Evolutionary conservation across 2,797 vertebrate species (phyloP), one percentile per base, ranked within the genome.

Genomic region (Natrix natrix): DNA sequence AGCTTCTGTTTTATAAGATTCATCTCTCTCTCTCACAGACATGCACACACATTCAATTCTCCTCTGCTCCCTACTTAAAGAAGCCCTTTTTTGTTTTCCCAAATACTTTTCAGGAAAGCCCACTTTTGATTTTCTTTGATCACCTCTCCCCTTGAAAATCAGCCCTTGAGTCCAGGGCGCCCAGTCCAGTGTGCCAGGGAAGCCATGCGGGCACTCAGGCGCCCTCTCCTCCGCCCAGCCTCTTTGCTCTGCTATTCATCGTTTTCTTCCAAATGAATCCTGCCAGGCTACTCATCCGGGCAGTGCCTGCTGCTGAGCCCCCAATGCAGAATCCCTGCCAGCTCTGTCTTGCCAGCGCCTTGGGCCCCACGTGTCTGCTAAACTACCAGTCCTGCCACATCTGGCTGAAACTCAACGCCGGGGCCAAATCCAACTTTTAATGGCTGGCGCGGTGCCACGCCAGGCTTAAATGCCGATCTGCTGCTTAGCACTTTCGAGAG

Each of bases 241-340:
- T 6, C 26, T 17, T 56, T 26, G 59, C 32, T 48, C 60, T 57
- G 61, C 61, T n/a, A 14, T 22, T 52, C 16, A 37, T 48, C 20
- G 0, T 3, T 1, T 55, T 54, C 63, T 43, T 5, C 0, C 92
- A 60, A 48, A 14, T 11, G 55, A 5, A 5, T 17, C 89, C 17
- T 0, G 74, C 61, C 66, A 0, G 0, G 93, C 87, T 0, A 6
- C 54, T 61, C 0, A 5, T 12, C 43, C 28, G 26, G 87, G 87
- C 66, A 59, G 22, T 78, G 12, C 32, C 86, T 88, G 60, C 54
- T 22, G 37, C 91, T 55, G 6, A 13, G 57, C 43, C 43, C 8
- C 17, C 57, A 55, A 43, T 8, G 13, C 4, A 1, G 12, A 20
- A 43, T 54, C 11, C n/a, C 43, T 20, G 55, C 88, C 88, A 52